Conservation (phyloP, 2,888 invertebrate genomes). For the Litoditis marina region DNA sequence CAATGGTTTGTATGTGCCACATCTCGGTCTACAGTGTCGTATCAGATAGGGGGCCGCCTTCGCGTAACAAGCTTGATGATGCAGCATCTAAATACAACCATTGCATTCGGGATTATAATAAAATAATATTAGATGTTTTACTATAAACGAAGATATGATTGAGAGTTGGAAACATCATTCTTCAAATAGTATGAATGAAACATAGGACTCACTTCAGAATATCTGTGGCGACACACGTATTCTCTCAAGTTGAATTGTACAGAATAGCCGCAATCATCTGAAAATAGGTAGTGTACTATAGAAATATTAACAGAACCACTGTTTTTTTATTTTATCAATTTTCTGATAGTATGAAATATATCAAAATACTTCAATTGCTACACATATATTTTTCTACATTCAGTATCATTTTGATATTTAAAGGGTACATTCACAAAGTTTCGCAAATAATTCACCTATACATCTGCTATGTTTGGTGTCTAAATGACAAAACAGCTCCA, state of each 20-base stretch:
- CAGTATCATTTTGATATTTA: too few species aligned
- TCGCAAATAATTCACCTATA: constrained; percentile 19
- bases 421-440: background rate
- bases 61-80: constrained; percentile 51
- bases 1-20: constrained; percentile 55
- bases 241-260: constrained; percentile 61
- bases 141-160: background rate
- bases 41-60: constrained; percentile 48
- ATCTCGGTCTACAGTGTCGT: constrained; percentile 48
- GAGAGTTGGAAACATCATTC: background rate
- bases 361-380: too few species aligned
- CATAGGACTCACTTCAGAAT: constrained; percentile 39
- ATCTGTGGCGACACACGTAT: constrained; percentile 53
- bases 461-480: constrained; percentile 53
- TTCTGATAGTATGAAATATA: too few species aligned
- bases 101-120: background rate
- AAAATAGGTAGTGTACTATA: too few species aligned
- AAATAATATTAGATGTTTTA: background rate
- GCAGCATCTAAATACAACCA: constrained; percentile 42
- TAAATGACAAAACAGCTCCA: constrained; percentile 57
- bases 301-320: too few species aligned
- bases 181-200: background rate
- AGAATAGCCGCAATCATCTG: constrained; percentile 58
- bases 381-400: too few species aligned
- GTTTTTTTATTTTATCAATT: too few species aligned